Evolutionary conservation across 1,140 invertebrate genomes (phyloP).

Genomic region (Camponotus vicinus): DNA sequence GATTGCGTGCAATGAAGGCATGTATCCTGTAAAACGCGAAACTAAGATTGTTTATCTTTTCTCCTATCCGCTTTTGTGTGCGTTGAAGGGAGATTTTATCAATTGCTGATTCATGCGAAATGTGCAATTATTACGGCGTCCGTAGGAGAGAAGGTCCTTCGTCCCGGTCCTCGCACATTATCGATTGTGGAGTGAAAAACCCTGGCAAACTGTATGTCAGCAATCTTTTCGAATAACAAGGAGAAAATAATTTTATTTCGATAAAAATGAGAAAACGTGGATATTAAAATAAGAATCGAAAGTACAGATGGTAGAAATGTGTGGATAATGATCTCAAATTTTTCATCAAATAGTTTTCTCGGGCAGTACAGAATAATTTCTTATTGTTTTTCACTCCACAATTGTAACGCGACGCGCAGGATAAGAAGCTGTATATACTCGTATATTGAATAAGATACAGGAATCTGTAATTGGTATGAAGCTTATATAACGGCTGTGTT

Average conservation of each 20-base stretch:
- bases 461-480: constrained; percentile 72
- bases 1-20: constrained; percentile 26
- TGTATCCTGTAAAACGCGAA: not conserved
- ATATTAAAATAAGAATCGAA: not conserved
- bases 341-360: too few relatives aligned
- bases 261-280: not conserved
- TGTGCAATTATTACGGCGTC: constrained; percentile 57
- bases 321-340: not conserved
- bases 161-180: constrained; percentile 41
- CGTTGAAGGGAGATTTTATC: constrained; percentile 26
- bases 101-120: constrained; percentile 45
- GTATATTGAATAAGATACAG: constrained; percentile 48
- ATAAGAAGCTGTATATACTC: constrained; percentile 42
- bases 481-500: constrained; percentile 73
- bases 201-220: not conserved
- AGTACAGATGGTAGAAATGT: not conserved
- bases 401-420: constrained; percentile 37
- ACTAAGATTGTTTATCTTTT: constrained; percentile 24
- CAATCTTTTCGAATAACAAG: not conserved
- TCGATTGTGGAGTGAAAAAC: constrained; percentile 46
- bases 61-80: not conserved
- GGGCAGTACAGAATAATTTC: not conserved
- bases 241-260: not conserved
- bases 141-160: constrained; percentile 40
- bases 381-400: constrained; percentile 6